A percentile compares a stretch with the other conserved stretches of the same genome.
These are phyloP conservation scores for Craseonycteris thonglongyai DNA, from an alignment of 2,113 vertebrate species.

Conservation along the genomic window DNA sequence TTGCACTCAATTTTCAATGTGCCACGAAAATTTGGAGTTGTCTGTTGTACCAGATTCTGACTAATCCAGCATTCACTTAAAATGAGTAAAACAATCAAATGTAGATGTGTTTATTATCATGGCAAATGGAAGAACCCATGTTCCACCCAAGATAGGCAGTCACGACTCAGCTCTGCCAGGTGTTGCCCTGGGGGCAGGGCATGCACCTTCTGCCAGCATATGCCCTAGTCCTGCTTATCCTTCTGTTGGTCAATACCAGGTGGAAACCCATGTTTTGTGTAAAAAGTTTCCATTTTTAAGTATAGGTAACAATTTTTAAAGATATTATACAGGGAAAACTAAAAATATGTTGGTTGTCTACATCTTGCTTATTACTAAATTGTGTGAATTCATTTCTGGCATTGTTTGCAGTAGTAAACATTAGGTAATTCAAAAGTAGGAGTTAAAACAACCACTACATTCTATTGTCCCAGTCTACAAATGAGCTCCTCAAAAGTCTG, in stretches of 20 bases:
- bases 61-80: not conserved
- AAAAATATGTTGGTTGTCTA: not conserved
- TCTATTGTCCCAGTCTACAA: not conserved
- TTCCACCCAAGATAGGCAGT: not conserved
- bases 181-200: not conserved
- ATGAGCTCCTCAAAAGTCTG: not conserved
- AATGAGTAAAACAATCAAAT: not conserved
- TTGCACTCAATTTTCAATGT: not conserved
- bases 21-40: not conserved
- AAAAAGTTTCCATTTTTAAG: not conserved
- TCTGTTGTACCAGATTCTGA: not conserved
- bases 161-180: not conserved
- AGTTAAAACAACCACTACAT: not conserved
- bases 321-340: not conserved
- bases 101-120: not conserved
- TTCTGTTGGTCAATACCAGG: not conserved
- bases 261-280: not conserved
- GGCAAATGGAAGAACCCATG: not conserved
- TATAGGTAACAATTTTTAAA: not conserved
- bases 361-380: not conserved
- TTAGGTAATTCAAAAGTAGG: not conserved
- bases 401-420: not conserved
- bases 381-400: not conserved
- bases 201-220: fast-evolving
- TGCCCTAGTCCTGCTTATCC: fast-evolving